Conservation (phyloP, 1,140 invertebrate species). For the Heliconius eleuchia region DNA sequence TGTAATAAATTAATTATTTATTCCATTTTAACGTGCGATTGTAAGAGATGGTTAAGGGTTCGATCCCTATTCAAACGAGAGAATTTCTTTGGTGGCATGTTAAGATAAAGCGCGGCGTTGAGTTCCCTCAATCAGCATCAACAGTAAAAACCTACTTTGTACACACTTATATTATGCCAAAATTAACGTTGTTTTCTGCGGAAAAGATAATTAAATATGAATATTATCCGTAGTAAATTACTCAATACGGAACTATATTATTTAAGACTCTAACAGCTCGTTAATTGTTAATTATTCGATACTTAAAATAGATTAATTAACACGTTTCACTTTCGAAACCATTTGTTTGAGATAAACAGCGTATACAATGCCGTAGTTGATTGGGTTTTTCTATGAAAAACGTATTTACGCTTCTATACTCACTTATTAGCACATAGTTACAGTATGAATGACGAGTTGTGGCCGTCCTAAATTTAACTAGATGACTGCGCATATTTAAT, state of each 20-base stretch:
- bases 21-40: too few species aligned
- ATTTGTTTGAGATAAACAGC: constrained; percentile 40
- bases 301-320: constrained; percentile 54
- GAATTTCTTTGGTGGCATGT: too few species aligned
- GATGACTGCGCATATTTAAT: too few species aligned
- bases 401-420: neutral
- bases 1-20: too few species aligned
- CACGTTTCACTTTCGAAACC: constrained; percentile 57
- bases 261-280: constrained; percentile 50
- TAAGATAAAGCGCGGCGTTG: too few species aligned
- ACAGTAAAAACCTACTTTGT: too few species aligned
- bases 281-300: constrained; percentile 41
- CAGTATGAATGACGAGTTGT: too few species aligned
- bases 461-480: too few species aligned
- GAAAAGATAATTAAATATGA: neutral
- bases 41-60: too few species aligned
- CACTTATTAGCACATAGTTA: neutral
- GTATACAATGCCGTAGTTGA: constrained; percentile 26
- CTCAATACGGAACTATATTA: constrained; percentile 39
- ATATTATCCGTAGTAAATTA: neutral
- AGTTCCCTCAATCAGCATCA: too few species aligned
- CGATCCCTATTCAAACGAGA: too few species aligned
- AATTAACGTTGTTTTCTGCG: neutral
- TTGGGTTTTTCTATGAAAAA: constrained; percentile 34
- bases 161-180: too few species aligned